phyloP scores from a whole-genome alignment of 2,797 vertebrate species.

The Xenops minutus region DNA sequence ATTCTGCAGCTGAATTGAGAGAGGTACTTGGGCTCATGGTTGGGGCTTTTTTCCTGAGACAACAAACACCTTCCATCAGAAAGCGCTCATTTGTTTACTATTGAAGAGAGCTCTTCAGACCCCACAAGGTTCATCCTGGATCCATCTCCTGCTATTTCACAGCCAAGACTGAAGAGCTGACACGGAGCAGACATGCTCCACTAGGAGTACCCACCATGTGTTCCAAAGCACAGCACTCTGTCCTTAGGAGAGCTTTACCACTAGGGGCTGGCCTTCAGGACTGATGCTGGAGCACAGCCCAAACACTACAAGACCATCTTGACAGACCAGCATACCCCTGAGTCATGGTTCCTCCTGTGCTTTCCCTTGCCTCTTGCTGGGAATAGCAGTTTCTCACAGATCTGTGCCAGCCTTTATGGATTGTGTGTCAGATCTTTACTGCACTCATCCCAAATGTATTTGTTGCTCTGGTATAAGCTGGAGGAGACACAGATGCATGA shows the following conservation, averaged over 20 bases:
- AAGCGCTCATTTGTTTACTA: background rate
- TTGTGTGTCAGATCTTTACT: background rate
- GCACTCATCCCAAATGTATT: background rate
- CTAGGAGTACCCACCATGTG: background rate
- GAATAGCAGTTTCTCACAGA: background rate
- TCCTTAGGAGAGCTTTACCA: background rate
- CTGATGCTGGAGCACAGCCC: background rate
- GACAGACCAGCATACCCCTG: background rate
- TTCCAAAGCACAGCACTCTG: accelerated
- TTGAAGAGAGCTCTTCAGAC: background rate
- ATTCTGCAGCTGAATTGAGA: background rate
- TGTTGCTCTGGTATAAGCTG: background rate
- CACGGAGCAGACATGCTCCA: background rate
- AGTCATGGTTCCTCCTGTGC: background rate
- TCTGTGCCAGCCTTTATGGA: background rate
- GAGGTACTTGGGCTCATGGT: background rate
- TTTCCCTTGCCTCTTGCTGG: background rate
- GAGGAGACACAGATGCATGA: background rate
- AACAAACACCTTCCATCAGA: background rate
- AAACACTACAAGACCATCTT: background rate
- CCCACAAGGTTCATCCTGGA: background rate
- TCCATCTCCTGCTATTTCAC: background rate
- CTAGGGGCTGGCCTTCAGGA: background rate
- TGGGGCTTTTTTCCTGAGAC: background rate
- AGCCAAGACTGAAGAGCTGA: background rate